Evolutionary conservation across 2,888 invertebrate genomes (phyloP), one percentile per base, ranked within the genome.

Genomic region (Periphyllus acericola): DNA sequence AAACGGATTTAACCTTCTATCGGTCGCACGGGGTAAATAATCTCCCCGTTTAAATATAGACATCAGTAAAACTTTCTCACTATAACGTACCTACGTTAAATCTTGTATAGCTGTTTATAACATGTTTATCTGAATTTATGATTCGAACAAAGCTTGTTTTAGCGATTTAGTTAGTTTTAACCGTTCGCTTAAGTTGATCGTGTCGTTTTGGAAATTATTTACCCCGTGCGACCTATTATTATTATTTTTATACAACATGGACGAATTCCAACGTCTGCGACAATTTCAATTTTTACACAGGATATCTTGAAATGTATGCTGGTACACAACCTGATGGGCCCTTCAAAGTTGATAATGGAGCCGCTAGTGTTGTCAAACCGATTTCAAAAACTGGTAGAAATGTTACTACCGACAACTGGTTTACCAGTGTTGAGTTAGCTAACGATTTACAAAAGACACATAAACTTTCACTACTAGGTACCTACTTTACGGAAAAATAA

Each of bases 401-500:
- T 89, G 75, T 90, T 3, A 90, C 90, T 29, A 66, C 81, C 1
- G 90, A 90, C 74, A 89, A 89, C 66, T 89, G 83, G 84, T 90
- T 86, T 84, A 89, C 90, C 14, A 90, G 89, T 85, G 75, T 90
- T 40, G 78, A 89, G 19, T 83, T 90, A n/a, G 89, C 82, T 89
- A 83, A 89, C 89, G 90, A 88, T 71, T 90, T 72, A 78, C 46
- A 52, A 55, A 89, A 80, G 82, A 90, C 60, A 90, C 89, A 68
- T 88, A 90, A n/a, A 90, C 89, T 32, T 81, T 89, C 89, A 89
- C 89, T 71, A 74, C 32, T 74, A 36, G 90, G 90, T 36, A 90
- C 89, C n/a, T n/a, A n/a, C n/a, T 55, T 32, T 90, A 71, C 52
- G 66, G 89, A 89, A 84, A 89, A 90, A 74, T 83, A 91, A 90